A percentile compares a stretch with the other conserved stretches of the same genome.
Evolutionary conservation across 2,113 vertebrate genomes (phyloP).

Genomic region (Lepisosteus osseus): DNA sequence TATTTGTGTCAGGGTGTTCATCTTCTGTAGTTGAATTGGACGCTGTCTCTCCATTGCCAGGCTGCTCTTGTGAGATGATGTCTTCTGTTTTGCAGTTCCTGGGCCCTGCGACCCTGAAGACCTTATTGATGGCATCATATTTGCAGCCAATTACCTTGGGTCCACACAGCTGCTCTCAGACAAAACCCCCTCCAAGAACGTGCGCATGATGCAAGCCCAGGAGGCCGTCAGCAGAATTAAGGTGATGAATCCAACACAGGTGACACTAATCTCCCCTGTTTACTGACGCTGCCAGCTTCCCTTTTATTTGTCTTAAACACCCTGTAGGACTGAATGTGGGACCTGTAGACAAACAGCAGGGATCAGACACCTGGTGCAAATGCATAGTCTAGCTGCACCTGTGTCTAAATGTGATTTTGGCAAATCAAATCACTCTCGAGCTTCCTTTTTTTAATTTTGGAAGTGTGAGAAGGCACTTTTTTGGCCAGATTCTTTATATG

Average conservation of each 20-base stretch:
- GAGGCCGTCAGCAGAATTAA: conserved; percentile 95
- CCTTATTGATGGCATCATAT: conserved; percentile 95
- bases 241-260: conserved; percentile 58
- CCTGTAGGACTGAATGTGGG: not conserved
- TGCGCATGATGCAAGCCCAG: conserved; percentile 98
- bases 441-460: too few species aligned
- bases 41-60: too few species aligned
- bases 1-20: too few species aligned
- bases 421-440: too few species aligned
- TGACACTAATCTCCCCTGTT: not conserved
- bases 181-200: conserved; percentile 94
- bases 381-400: too few species aligned
- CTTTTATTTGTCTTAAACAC: not conserved
- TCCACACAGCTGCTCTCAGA: conserved; percentile 94
- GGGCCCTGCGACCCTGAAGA: conserved; percentile 97
- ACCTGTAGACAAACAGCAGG: not conserved
- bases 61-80: not conserved
- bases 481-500: not conserved
- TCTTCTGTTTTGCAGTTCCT: conserved; percentile 70
- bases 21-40: too few species aligned
- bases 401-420: too few species aligned
- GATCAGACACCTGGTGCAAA: too few species aligned
- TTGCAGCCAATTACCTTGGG: conserved; percentile 95
- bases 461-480: too few species aligned
- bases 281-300: conserved; percentile 11